Evolutionary conservation across 2,888 invertebrate species (phyloP).

Genomic region (Amphipyra berbera): DNA sequence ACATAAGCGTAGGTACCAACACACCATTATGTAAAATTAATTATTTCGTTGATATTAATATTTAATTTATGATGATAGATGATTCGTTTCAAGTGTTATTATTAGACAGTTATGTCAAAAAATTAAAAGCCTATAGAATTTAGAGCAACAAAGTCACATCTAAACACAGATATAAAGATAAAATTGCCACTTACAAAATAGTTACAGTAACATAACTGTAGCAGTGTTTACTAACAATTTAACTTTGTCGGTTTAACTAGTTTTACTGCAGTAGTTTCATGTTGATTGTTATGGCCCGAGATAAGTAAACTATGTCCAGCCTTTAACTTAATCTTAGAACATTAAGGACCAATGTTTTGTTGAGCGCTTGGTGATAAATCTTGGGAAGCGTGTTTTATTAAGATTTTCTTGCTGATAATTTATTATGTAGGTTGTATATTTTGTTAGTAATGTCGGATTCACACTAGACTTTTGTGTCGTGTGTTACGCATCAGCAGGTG

Average conservation of each 20-base stretch:
- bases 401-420: background rate
- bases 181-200: conserved; percentile 50
- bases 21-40: too few species aligned
- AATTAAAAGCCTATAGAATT: conserved; percentile 1
- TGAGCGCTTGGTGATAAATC: background rate
- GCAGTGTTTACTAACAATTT: conserved; percentile 60
- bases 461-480: too few species aligned
- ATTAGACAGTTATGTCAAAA: too few species aligned
- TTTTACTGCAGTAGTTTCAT: conserved; percentile 54
- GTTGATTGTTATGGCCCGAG: conserved; percentile 55
- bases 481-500: too few species aligned
- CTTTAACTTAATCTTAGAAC: conserved; percentile 41
- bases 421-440: too few species aligned
- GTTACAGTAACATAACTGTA: conserved; percentile 33
- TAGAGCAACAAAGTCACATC: conserved; percentile 3
- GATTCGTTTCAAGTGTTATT: too few species aligned
- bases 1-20: too few species aligned
- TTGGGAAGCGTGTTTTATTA: background rate
- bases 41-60: too few species aligned
- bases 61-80: too few species aligned
- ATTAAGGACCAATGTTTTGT: background rate
- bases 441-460: too few species aligned
- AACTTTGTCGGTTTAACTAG: conserved; percentile 60
- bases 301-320: conserved; percentile 50
- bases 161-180: conserved; percentile 23